These are phyloP conservation scores for Papilio xuthus DNA, from an alignment of 1,140 invertebrate genomes.

Conservation along the genomic window DNA sequence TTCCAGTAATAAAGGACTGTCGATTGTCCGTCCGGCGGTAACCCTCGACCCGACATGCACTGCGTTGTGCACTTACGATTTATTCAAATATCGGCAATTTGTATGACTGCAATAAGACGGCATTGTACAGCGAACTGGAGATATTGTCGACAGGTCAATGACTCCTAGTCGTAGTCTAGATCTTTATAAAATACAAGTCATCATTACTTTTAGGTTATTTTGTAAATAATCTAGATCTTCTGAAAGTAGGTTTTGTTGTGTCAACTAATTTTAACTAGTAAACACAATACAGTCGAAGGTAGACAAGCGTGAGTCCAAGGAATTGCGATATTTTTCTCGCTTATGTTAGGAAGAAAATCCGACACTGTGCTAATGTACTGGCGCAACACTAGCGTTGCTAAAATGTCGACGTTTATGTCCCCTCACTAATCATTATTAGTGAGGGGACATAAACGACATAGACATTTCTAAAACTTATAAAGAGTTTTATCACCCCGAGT, in stretches of 20 bases:
- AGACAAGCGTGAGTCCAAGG: too few relatives aligned
- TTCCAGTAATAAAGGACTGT: conserved; percentile 41
- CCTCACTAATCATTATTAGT: too few relatives aligned
- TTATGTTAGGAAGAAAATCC: too few relatives aligned
- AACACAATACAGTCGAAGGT: too few relatives aligned
- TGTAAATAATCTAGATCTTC: background rate
- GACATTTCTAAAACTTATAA: too few relatives aligned
- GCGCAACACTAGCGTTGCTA: too few relatives aligned
- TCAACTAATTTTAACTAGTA: background rate
- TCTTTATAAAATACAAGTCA: background rate
- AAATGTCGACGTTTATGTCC: too few relatives aligned
- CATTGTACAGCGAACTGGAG: conserved; percentile 27
- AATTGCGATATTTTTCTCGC: too few relatives aligned
- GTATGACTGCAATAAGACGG: conserved; percentile 12
- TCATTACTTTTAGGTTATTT: background rate
- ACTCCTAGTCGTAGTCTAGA: background rate
- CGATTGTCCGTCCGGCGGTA: conserved; percentile 44
- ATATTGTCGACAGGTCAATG: conserved; percentile 20
- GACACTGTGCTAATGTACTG: too few relatives aligned
- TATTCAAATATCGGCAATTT: conserved; percentile 28
- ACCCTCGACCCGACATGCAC: conserved; percentile 47
- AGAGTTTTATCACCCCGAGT: too few relatives aligned
- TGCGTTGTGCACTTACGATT: conserved; percentile 35
- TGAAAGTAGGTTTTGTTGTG: conserved; percentile 16
- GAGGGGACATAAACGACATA: too few relatives aligned